Conservation (phyloP, 2,888 invertebrate genomes). For the Gerris lacustris region DNA sequence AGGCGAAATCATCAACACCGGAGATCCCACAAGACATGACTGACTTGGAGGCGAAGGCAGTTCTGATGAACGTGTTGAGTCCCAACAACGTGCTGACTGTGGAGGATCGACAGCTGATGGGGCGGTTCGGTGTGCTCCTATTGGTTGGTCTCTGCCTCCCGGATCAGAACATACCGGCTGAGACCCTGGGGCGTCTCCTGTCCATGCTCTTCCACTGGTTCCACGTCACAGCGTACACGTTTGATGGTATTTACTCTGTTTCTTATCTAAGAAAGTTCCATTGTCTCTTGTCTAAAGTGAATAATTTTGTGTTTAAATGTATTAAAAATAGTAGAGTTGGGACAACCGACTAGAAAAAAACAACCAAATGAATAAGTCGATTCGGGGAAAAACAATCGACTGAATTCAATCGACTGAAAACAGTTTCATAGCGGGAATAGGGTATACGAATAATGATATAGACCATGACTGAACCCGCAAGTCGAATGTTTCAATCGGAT, state of each 20-base stretch:
- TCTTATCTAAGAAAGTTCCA: too few relatives aligned
- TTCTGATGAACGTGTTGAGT: slow-evolving; percentile 29
- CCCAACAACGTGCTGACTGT: slow-evolving; percentile 26
- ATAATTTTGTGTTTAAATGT: too few relatives aligned
- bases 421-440: too few relatives aligned
- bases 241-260: slow-evolving; percentile 55
- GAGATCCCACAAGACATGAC: slow-evolving; percentile 38
- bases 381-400: too few relatives aligned
- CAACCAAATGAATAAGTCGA: too few relatives aligned
- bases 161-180: slow-evolving; percentile 40
- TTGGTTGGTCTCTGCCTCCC: slow-evolving; percentile 85
- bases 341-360: too few relatives aligned
- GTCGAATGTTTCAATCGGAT: too few relatives aligned
- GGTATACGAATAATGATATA: too few relatives aligned
- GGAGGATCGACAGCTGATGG: slow-evolving; percentile 79
- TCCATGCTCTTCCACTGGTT: slow-evolving; percentile 99
- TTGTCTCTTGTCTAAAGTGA: too few relatives aligned
- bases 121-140: slow-evolving; percentile 94
- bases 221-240: slow-evolving; percentile 91
- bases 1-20: slow-evolving; percentile 59
- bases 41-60: slow-evolving; percentile 37
- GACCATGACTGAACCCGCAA: too few relatives aligned
- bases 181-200: slow-evolving; percentile 60
- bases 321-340: too few relatives aligned
- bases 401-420: too few relatives aligned